These are phyloP conservation scores for Dryas iulia DNA, from an alignment of 1,140 invertebrate genomes.

Conservation along the genomic window DNA sequence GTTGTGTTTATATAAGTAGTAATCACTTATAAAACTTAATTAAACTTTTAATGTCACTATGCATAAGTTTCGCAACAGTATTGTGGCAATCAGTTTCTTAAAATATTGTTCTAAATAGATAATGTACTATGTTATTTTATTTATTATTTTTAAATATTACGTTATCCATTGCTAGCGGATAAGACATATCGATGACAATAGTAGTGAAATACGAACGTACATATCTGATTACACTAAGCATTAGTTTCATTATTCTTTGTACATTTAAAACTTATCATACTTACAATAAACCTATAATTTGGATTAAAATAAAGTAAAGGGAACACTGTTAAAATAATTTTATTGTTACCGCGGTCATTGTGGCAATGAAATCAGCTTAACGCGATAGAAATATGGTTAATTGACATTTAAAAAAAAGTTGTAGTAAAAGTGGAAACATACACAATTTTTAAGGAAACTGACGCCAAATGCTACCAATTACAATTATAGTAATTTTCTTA, in stretches of 20 bases:
- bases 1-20: no score
- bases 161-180: not conserved
- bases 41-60: not conserved
- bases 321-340: no score
- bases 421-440: no score
- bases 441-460: no score
- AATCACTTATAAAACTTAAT: no score
- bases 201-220: not conserved
- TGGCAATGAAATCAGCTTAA: no score
- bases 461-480: no score
- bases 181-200: not conserved
- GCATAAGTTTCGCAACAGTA: not conserved
- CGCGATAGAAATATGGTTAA: no score
- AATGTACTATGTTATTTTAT: not conserved
- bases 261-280: not conserved
- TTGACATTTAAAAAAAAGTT: no score
- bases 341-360: no score
- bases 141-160: not conserved
- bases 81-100: not conserved
- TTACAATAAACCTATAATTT: not conserved
- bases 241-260: not conserved
- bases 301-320: no score
- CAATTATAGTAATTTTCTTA: no score
- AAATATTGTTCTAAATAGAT: not conserved
- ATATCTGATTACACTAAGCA: not conserved